Percentiles rank a stretch among this genome's conserved stretches.
Evolutionary conservation across 1,140 invertebrate genomes (phyloP).

Genomic region (Carposina sasakii): DNA sequence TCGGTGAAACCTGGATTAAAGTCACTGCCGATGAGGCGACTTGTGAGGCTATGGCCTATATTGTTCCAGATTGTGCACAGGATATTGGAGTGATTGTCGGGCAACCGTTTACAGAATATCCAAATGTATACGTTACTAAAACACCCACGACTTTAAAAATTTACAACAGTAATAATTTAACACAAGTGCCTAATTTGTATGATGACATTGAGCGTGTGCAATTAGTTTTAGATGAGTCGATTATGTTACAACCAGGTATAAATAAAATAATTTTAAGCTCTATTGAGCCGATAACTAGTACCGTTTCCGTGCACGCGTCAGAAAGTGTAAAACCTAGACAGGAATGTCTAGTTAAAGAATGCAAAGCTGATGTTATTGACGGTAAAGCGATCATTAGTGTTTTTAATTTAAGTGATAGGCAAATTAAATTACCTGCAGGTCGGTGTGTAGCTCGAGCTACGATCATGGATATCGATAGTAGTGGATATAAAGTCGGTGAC

Average conservation of each 20-base stretch:
- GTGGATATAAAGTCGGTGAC: too few relatives aligned
- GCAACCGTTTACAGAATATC: slow-evolving; percentile 2
- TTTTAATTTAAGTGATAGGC: background rate
- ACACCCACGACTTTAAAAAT: slow-evolving; percentile 5
- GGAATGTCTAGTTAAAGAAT: background rate
- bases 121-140: slow-evolving; percentile 6
- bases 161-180: background rate
- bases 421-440: background rate
- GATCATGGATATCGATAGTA: background rate
- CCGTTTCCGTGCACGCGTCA: background rate
- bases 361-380: background rate
- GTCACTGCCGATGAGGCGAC: slow-evolving; percentile 4
- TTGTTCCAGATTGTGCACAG: slow-evolving; percentile 3
- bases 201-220: slow-evolving; percentile 3
- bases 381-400: background rate
- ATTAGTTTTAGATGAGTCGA: background rate
- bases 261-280: slow-evolving; percentile 6
- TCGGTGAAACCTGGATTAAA: background rate
- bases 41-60: background rate
- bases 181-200: background rate
- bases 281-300: background rate
- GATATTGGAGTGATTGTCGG: slow-evolving; percentile 7
- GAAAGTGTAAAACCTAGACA: background rate
- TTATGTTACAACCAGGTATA: background rate
- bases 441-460: slow-evolving; percentile 6